Conservation (phyloP, 2,888 invertebrate genomes). For the Nymphalis polychloros region DNA sequence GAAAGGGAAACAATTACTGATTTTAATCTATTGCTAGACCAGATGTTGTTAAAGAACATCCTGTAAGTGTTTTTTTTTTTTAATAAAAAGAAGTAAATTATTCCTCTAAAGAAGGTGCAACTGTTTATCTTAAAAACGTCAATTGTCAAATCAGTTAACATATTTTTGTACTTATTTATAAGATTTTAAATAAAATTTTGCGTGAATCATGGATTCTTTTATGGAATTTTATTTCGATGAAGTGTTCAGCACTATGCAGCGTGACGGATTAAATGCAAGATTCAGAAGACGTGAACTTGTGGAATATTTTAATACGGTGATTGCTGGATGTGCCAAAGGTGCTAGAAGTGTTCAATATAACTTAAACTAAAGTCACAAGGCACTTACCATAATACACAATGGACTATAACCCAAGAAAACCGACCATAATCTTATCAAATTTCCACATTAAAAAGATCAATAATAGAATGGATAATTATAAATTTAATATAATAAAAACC, state of each 20-base stretch:
- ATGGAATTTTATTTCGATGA: slow-evolving; percentile 90
- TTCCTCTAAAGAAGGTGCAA: neutral
- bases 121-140: neutral
- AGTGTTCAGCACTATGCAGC: slow-evolving; percentile 86
- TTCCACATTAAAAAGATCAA: no score
- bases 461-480: no score
- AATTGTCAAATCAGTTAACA: slow-evolving; percentile 21
- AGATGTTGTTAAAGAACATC: slow-evolving; percentile 29
- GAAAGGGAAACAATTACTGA: slow-evolving; percentile 48
- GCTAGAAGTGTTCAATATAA: slow-evolving; percentile 24
- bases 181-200: slow-evolving; percentile 19
- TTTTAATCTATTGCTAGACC: slow-evolving; percentile 51
- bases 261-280: slow-evolving; percentile 87
- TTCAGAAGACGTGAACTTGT: slow-evolving; percentile 87
- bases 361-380: neutral
- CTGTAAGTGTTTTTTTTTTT: neutral
- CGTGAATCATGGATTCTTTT: slow-evolving; percentile 85
- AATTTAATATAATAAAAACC: neutral
- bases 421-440: neutral
- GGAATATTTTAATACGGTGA: slow-evolving; percentile 89
- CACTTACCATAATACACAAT: no score
- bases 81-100: slow-evolving; percentile 18
- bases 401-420: no score
- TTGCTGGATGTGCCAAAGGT: slow-evolving; percentile 87
- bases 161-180: neutral